Evolutionary conservation across 2,113 vertebrate genomes (phyloP), one percentile per base, ranked within the genome.

Genomic region (Trachemys scripta): DNA sequence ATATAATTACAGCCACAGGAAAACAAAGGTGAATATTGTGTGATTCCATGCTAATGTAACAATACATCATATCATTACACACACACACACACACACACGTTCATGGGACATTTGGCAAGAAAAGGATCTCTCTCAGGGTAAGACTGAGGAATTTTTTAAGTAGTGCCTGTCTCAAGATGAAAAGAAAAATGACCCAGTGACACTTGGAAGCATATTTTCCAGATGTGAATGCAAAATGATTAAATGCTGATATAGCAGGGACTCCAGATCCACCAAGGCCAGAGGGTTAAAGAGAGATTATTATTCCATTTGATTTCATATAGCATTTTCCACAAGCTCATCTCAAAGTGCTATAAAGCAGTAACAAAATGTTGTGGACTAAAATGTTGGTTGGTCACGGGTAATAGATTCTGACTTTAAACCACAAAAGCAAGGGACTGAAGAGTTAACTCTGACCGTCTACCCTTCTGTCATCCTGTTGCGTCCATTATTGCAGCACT

Each of bases 81-180:
- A 80, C 59, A 29, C 79, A 62, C 90, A 69, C 87, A 35, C 84
- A 88, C 94, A 96, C 54, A 79, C 95, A 94, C 94, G 91, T 90
- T 96, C 96, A 96, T 95, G 94, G 96, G 97, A 95, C 90, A 87
- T 94, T 95, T 97, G 96, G 96, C 96, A 97, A 93, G 57, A 51
- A 91, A 97, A 95, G 87, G 81, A 90, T 35, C 96, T 69, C 62
- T 69, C 29, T 97, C 94, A 97, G 96, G 90, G 88, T 93, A 88
- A 96, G 96, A 84, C 96, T 94, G 83, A 97, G 94, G 95, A 97
- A 97, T 97, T 97, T 96, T 96, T 96, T 96, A 97, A 84, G 92
- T 69, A 96, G 97, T 94, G 92, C 94, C 95, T 93, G 93, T 94
- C 95, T 94, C 49, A 25, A 97, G 96, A 97, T 97, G 95, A 97